A percentile compares a stretch with the other conserved stretches of the same genome.
Evolutionary conservation across 2,888 invertebrate genomes (phyloP).

Genomic region (Temnothorax rugatulus): DNA sequence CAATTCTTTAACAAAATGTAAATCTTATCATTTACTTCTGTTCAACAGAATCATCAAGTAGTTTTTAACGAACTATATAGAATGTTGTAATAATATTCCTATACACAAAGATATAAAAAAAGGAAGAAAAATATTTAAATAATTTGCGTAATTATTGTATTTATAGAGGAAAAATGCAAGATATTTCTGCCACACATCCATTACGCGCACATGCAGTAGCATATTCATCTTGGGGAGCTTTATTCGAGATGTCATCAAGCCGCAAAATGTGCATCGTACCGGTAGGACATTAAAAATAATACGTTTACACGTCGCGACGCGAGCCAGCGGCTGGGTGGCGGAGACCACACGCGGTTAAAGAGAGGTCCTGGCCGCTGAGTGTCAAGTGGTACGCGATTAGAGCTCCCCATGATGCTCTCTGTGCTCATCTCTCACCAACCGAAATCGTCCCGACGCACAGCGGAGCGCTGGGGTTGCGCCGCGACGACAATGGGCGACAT

Average conservation of each 20-base stretch:
- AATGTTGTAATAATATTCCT: not conserved
- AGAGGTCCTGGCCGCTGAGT: conserved; percentile 73
- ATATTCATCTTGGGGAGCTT: not conserved
- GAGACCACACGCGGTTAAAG: conserved; percentile 61
- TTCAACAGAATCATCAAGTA: not conserved
- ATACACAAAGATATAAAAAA: not conserved
- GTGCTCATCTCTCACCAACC: conserved; percentile 71
- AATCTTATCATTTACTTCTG: not conserved
- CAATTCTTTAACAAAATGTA: not conserved
- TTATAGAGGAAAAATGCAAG: not conserved
- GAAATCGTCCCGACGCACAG: conserved; percentile 66
- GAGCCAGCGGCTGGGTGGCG: conserved; percentile 60
- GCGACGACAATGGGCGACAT: conserved; percentile 80
- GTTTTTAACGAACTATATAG: not conserved
- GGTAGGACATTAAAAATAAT: conserved; percentile 66
- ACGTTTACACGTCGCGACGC: conserved; percentile 70
- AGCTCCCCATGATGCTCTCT: conserved; percentile 69
- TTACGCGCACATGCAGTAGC: not conserved
- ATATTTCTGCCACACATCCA: conserved; percentile 4
- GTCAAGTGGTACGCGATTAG: conserved; percentile 84
- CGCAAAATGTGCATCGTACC: conserved; percentile 12
- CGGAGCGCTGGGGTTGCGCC: conserved; percentile 62
- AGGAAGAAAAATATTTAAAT: not conserved
- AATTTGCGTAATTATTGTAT: not conserved
- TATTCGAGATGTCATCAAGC: not conserved